Evolutionary conservation across 2,888 invertebrate genomes (phyloP), one percentile per base, ranked within the genome.

Genomic region (Saturnia japonica): DNA sequence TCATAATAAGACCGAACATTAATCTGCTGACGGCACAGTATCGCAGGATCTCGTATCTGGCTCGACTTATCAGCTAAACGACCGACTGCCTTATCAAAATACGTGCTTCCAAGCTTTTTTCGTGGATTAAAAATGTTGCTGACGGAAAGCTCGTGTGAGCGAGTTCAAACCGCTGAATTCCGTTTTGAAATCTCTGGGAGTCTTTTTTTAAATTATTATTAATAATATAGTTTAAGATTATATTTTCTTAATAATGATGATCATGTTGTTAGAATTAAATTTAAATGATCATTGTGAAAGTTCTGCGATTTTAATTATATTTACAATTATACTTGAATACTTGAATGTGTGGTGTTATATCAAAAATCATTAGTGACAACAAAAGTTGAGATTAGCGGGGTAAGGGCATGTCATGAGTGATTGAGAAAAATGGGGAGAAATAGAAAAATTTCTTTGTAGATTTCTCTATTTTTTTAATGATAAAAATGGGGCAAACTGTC

Each of bases 31-130:
- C 74, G 71, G 71, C 69, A 73, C 72, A 40, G 19, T 76, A 81
- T 81, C 79, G 68, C 14, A 16, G 34, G 43, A 79, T 82, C 80
- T 76, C 67, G 66, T 80, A 78, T 78, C 81, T 76, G 73, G 75
- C 72, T 73, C 57, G 11, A 75, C 71, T 75, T 80, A 82, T 83
- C 82, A 72, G 68, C 74, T 74, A 77, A 78, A 82, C 80, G 80
- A 80, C 79, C 74, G 70, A 72, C 71, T 64, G 71, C 70, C 76
- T 81, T 83, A 83, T 82, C 83, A 77, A 68, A 69, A 70, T 74
- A 76, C 80, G 80, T 81, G 82, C 77, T 69, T 67, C 69, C 72
- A 69, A 67, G 67, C 72, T 68, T 72, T 71, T 72, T 72, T 72
- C 66, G 67, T 68, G 72, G 67, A 72, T 72, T 72, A 71, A 71